Conservation (phyloP, 1,140 invertebrate species). For the Lepidurus couesii region DNA sequence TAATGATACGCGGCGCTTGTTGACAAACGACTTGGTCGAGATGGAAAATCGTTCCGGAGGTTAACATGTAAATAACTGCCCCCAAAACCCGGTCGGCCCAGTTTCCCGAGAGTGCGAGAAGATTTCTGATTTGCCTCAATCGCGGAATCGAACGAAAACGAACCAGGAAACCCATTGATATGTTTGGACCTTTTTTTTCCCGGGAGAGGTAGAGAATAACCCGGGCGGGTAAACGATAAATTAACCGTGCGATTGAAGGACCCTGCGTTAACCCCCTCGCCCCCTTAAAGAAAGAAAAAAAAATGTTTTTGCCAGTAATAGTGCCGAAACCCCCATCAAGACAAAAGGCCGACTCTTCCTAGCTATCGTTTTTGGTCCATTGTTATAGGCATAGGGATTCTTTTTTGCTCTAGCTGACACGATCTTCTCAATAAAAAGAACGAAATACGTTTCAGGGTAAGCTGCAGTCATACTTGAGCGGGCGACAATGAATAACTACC, state of each 20-base stretch:
- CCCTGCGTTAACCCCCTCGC: background rate
- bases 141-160: background rate
- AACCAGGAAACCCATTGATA: background rate
- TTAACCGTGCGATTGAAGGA: constrained; percentile 15
- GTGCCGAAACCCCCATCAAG: background rate
- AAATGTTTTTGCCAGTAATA: background rate
- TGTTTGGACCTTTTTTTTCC: background rate
- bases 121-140: background rate
- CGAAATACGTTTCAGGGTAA: background rate
- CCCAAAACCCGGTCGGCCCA: background rate
- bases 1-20: constrained; percentile 1
- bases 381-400: background rate
- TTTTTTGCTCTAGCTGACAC: background rate
- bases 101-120: background rate
- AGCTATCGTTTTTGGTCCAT: background rate
- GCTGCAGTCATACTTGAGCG: background rate
- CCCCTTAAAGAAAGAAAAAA: background rate
- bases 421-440: background rate
- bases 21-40: background rate
- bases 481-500: constrained; percentile 2
- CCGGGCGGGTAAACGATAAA: background rate
- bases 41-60: too few relatives aligned
- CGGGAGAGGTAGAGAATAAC: background rate
- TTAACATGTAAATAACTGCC: too few relatives aligned
- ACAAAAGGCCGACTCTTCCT: background rate